phyloP scores from a whole-genome alignment of 64 coral and sea anemone species.

The Anthopleura sola region DNA sequence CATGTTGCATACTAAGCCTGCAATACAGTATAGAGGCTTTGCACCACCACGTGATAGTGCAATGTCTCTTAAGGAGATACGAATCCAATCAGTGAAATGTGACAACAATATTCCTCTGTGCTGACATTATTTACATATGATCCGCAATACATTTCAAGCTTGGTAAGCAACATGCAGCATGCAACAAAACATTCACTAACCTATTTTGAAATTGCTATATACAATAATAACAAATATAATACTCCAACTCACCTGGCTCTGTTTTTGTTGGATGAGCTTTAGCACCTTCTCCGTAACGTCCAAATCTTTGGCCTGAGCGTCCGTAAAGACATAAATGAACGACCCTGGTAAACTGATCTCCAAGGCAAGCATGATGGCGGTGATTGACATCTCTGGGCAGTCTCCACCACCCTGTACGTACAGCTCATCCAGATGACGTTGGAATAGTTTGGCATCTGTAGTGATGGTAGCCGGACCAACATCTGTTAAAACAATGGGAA shows the following conservation, averaged over 20 bases:
- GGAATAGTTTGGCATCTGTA: conserved; percentile 44
- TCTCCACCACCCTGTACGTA: conserved; percentile 81
- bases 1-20: too few relatives aligned
- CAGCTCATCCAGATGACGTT: conserved; percentile 58
- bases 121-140: too few relatives aligned
- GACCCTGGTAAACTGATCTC: conserved; percentile 91
- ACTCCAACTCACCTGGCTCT: conserved; percentile 55
- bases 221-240: too few relatives aligned
- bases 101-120: too few relatives aligned
- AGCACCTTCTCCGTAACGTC: conserved; percentile 55
- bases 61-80: too few relatives aligned
- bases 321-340: conserved; percentile 94
- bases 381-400: conserved; percentile 91
- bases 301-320: conserved; percentile 91
- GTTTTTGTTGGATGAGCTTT: conserved; percentile 75
- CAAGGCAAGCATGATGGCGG: conserved; percentile 68
- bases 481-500: conserved; percentile 45
- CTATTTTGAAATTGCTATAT: too few relatives aligned
- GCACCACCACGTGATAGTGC: too few relatives aligned
- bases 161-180: too few relatives aligned
- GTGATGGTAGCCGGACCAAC: conserved; percentile 78
- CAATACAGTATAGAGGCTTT: too few relatives aligned
- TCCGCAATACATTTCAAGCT: too few relatives aligned
- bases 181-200: too few relatives aligned
- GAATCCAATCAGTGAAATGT: too few relatives aligned